Base-by-base conservation (phyloP, 2,797 vertebrate genomes). In the Enteromius mattozi region DNA sequence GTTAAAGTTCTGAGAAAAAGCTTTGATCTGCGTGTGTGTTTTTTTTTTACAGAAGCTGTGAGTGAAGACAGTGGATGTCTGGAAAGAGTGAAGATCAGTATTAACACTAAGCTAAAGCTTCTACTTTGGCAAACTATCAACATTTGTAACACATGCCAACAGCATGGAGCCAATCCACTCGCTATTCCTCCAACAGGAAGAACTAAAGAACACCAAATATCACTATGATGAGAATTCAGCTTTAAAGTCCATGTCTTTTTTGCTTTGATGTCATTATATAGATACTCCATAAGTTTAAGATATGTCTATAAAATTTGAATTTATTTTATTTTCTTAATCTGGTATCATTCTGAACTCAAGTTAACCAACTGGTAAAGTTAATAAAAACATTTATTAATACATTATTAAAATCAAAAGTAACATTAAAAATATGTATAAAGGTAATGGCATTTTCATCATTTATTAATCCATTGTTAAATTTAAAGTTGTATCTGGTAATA, bases 61-160 rank as follows among this genome's bases (percentile, higher is more conserved):
- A 70, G 6, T 56, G 19, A 80, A 51, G 59, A 56, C 30, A 27
- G 19, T 3, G 21, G 27, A 66, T n/a, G 45, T 76, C 59, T 76
- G 45, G 33, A 61, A 76, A 76, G 56, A 75, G 59, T 65, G 72
- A 27, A 66, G 21, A 49, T 66, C 12, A 37, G 21, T 51, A 30
- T 75, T 37, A 61, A 65, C 21, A 51, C 35, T 61, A 66, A 82
- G 59, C 40, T 74, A 42, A 75, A 76, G 59, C 77, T 79, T 74
- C 66, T 42, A 49, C 42, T 69, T 68, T 87, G 87, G 86, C 82
- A 68, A 69, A 7, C 30, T 14, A 54, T 76, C 81, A 84, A 33
- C 33, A 68, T 75, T 65, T 82, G 80, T 78, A 79, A 74, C 10
- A 37, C 63, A 72, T 84, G 83, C 83, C 71, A 45, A 56, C 45